phyloP scores from a whole-genome alignment of 1,140 invertebrate genomes.

The Drosophila bocki region DNA sequence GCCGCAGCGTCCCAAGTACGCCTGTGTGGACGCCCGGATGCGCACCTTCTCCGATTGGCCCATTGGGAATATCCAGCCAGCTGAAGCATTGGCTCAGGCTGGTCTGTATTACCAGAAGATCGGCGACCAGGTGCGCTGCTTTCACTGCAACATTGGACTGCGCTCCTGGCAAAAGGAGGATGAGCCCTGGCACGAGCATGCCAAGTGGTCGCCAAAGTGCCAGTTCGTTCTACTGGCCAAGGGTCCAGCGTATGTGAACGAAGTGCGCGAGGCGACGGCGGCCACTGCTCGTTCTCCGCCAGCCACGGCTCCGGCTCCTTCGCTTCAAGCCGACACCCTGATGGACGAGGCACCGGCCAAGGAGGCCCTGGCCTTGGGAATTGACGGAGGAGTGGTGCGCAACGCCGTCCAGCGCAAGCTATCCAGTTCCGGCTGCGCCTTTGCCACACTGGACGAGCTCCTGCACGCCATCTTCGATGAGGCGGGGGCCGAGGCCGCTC shows the following conservation, averaged over 20 bases:
- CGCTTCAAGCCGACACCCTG: slow-evolving; percentile 55
- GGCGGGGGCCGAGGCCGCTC: slow-evolving; percentile 37
- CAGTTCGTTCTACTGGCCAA: slow-evolving; percentile 91
- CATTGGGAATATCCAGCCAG: slow-evolving; percentile 87
- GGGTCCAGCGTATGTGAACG: slow-evolving; percentile 91
- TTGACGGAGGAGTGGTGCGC: slow-evolving; percentile 89
- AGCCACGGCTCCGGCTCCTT: slow-evolving; percentile 23
- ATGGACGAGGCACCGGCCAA: slow-evolving; percentile 87
- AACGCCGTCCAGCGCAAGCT: slow-evolving; percentile 86
- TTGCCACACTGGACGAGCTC: slow-evolving; percentile 88
- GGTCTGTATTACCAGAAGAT: slow-evolving; percentile 92
- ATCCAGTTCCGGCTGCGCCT: slow-evolving; percentile 85
- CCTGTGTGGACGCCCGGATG: slow-evolving; percentile 88
- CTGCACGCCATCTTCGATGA: slow-evolving; percentile 89
- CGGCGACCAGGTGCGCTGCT: slow-evolving; percentile 92
- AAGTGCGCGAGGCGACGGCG: slow-evolving; percentile 54
- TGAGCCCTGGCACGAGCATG: slow-evolving; percentile 96
- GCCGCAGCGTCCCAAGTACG: slow-evolving; percentile 88
- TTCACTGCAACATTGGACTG: slow-evolving; percentile 95
- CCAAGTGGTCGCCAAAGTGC: slow-evolving; percentile 94
- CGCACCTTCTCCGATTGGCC: slow-evolving; percentile 89
- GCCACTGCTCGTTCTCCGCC: slow-evolving; percentile 27
- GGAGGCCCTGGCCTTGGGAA: slow-evolving; percentile 89
- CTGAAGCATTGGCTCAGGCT: slow-evolving; percentile 89
- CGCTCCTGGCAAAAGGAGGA: slow-evolving; percentile 94